Evolutionary conservation across 2,797 vertebrate genomes (phyloP), one percentile per base, ranked within the genome.

Genomic region (Hippopotamyrus pictus): DNA sequence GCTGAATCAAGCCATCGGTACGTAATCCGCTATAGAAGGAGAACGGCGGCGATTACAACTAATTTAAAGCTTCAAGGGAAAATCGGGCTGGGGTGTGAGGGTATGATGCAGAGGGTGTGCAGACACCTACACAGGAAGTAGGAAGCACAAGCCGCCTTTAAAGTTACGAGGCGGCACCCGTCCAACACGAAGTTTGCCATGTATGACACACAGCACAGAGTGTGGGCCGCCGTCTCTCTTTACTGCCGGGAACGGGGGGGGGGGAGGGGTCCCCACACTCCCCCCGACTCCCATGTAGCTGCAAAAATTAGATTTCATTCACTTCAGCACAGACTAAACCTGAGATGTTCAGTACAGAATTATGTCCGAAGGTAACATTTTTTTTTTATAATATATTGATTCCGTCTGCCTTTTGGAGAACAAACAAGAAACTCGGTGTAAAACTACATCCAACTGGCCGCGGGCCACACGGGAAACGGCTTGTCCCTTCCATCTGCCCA

Each of bases 351-450:
- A 95, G 95, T 95, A 53, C 69, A 92, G 88, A 93, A 95, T 92
- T 95, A 94, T 92, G 91, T 91, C 91, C 76, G 11, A 14, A 93
- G 90, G 92, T 93, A 93, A 93, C 91, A 95, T 94, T 95, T 91
- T 94, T 91, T 94, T 94, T 95, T 95, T 93, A 94, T 93, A 93
- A 91, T 65, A 94, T 94, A 96, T 93, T 94, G 94, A 96, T 95
- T 95, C 94, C 91, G 94, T 92, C 93, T 85, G 17, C 14, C 51
- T 46, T 37, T 46, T 44, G 22, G 46, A 84, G 87, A 93, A 93
- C 91, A 95, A 95, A 94, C 88, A 83, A 92, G 91, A 93, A 94
- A 95, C 94, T 95, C 95, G 94, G 96, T 93, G 92, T 93, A 93
- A 25, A 83, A 91, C 92, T 95, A 95, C 95, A 96, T 96, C 95